Evolutionary conservation across 2,888 invertebrate genomes (phyloP).

Genomic region (Polydrusus tereticollis): DNA sequence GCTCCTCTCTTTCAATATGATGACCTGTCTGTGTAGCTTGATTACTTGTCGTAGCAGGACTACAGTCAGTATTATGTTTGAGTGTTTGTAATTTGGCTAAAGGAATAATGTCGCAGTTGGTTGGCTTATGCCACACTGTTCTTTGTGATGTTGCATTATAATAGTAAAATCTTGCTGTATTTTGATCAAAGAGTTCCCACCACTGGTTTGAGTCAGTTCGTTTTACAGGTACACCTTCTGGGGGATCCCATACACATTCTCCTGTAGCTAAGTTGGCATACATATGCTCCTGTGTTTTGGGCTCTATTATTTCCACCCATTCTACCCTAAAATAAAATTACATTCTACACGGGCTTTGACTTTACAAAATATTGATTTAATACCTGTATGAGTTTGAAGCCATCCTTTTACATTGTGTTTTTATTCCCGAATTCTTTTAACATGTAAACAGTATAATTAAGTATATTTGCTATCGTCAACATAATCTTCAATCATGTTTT

Average conservation of each 20-base stretch:
- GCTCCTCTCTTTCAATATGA: conserved; percentile 61
- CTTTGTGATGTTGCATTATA: conserved; percentile 94
- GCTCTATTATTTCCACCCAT: conserved; percentile 99
- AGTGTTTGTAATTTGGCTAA: conserved; percentile 95
- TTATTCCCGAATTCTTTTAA: conserved; percentile 50
- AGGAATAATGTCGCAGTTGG: conserved; percentile 97
- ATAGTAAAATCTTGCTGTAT: conserved; percentile 97
- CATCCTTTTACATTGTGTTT: conserved; percentile 58
- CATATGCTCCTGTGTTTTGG: conserved; percentile 98
- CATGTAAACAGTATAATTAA: conserved; percentile 58
- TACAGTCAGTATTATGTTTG: conserved; percentile 96
- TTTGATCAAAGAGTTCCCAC: conserved; percentile 99
- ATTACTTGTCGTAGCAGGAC: conserved; percentile 71
- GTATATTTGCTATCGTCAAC: conserved; percentile 55
- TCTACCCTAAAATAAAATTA: conserved; percentile 78
- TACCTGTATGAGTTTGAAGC: conserved; percentile 63
- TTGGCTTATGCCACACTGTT: conserved; percentile 98
- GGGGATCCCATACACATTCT: conserved; percentile 99
- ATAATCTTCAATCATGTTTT: conserved; percentile 53
- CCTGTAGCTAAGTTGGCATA: conserved; percentile 99
- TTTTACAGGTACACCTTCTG: conserved; percentile 88
- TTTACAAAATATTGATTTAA: conserved; percentile 63
- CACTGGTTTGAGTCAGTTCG: conserved; percentile 98
- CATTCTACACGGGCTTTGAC: conserved; percentile 38
- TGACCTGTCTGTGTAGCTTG: conserved; percentile 67